phyloP scores from a whole-genome alignment of 2,113 vertebrate species.

The Vanacampus margaritifer region DNA sequence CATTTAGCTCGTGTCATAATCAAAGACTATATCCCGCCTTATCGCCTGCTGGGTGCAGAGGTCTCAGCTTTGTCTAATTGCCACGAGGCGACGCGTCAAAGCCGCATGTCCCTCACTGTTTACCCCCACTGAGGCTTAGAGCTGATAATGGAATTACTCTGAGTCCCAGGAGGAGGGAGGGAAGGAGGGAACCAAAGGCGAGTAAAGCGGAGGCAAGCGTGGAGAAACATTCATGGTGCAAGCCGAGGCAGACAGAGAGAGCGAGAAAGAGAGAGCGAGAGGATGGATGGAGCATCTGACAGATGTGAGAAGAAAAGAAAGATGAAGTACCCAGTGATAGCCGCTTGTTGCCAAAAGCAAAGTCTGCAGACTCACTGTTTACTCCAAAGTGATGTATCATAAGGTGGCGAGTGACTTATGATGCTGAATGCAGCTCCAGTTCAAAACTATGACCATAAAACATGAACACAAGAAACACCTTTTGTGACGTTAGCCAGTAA shows the following conservation, averaged over 20 bases:
- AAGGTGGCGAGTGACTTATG: constrained; percentile 43
- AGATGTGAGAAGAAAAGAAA: constrained; percentile 6
- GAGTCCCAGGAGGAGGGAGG: constrained; percentile 49
- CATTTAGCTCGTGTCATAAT: constrained; percentile 60
- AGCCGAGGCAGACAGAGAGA: constrained; percentile 21
- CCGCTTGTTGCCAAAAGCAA: constrained; percentile 32
- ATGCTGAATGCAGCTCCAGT: constrained; percentile 28
- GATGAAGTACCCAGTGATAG: constrained; percentile 27
- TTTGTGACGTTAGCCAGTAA: not conserved
- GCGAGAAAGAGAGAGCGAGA: constrained; percentile 9
- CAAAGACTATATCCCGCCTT: constrained; percentile 59
- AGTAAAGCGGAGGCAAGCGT: constrained; percentile 28
- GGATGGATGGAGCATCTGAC: constrained; percentile 19
- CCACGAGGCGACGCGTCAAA: constrained; percentile 53
- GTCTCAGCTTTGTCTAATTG: constrained; percentile 67
- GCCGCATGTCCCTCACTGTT: constrained; percentile 63
- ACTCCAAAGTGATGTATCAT: constrained; percentile 44
- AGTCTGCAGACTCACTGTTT: constrained; percentile 46
- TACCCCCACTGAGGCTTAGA: constrained; percentile 61
- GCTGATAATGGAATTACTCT: constrained; percentile 74
- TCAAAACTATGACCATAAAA: constrained; percentile 20
- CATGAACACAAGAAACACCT: constrained; percentile 11
- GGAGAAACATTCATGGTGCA: constrained; percentile 25
- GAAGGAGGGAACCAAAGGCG: constrained; percentile 31
- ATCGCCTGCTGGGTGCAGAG: constrained; percentile 52